Evolutionary conservation across 2,888 invertebrate species (phyloP), one percentile per base, ranked within the genome.

Genomic region (Horisme vitalbata): DNA sequence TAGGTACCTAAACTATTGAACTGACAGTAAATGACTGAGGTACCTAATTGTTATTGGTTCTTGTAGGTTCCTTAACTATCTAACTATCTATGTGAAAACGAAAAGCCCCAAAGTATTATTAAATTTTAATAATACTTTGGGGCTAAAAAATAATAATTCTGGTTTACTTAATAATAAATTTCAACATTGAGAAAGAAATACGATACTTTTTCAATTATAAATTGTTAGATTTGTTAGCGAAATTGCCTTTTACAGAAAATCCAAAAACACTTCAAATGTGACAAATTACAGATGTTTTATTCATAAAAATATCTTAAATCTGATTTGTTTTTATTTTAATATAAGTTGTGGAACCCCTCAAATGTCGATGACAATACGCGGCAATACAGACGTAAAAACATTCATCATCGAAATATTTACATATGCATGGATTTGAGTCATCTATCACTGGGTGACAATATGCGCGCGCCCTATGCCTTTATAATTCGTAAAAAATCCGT

Each of bases 351-450:
- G 41, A 41, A 58, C 64, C 68, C 68, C 65, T 63, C 52, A 57
- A 57, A 60, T 55, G 59, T 45, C 20, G 52, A 52, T 61, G 71
- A 66, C 71, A 68, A 67, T 63, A 55, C 53, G 54, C 51, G 41
- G 36, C 49, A 30, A 38, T 41, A 56, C 54, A 54, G 48, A 61
- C 60, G 33, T 31, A 50, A 41, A 57, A 47, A 64, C 68, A 71
- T 76, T 65, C 68, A 71, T 77, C 75, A 75, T 67, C 57, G 59
- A 48, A 28, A 57, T 59, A 86, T 88, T 87, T 82, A 77, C 86
- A 88, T 88, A 71, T 79, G 68, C 79, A 83, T 73, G 61, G 68
- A 75, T 81, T 81, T 84, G 83, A 83, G 76, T 75, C 68, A 85
- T 88, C 79, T 73, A 83, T 88, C 88, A 87, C 65, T 50, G 50